Base-by-base conservation (phyloP, 2,888 invertebrate genomes). In the Aradus depressus region DNA sequence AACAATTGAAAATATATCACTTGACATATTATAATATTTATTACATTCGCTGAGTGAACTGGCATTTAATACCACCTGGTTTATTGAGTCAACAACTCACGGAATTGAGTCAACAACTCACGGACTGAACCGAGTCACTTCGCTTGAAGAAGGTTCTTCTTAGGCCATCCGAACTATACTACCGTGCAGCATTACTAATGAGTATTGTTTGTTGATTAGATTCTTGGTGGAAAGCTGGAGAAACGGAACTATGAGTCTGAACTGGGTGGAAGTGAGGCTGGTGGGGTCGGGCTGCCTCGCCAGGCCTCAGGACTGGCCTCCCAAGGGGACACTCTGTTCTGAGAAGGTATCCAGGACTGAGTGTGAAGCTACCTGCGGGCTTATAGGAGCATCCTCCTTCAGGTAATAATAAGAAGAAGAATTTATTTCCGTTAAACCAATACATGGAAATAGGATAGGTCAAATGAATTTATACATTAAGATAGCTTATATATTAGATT, bases 281-380 rank as follows among this genome's bases (percentile, higher is more conserved):
- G 32, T 26, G 25, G 35, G 22, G 12, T 21, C 22, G 41, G 25
- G 44, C 26, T 25, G 44, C 31, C 35, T 16, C 14, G 4, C 6
- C 38, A 22, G 19, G 6, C 6, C n/a, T 32, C 10, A 21, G 4
- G 23, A 3, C 32, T 10, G 4, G 4, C 18, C 23, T 14, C 22
- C 22, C 14, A 18, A 2, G 32, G 50, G 51, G 26, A 26, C 23
- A 32, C 28, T 44, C 10, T 56, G 55, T 22, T 47, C 55, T 5
- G 26, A 18, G n/a, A n/a, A 31, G 1, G 19, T 8, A 10, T 35
- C 35, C 32, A 44, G 41, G 35, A 48, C 38, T 31, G 16, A 10
- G 4, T 56, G 55, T 31, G 12, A 38, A 1, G 2, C 19, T 3
- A 50, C 53, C 10, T 56, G 55, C 38, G 52, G 53, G 12, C n/a